These are phyloP conservation scores for Cherax quadricarinatus DNA, from an alignment of 1,140 invertebrate species.

Conservation along the genomic window DNA sequence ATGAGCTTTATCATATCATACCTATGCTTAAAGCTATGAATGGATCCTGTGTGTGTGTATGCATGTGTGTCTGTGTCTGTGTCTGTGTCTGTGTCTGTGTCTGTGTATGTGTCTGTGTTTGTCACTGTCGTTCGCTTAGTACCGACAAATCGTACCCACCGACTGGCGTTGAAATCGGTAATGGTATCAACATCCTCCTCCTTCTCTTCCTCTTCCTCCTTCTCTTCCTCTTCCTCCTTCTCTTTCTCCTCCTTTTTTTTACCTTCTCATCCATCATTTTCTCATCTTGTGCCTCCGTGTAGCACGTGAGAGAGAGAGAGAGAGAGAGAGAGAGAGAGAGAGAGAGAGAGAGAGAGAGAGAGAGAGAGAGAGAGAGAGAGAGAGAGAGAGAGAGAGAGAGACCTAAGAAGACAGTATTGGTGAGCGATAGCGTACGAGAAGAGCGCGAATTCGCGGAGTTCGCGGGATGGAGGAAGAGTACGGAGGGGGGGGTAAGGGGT, in stretches of 20 bases:
- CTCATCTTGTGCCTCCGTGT: not conserved
- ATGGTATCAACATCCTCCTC: not conserved
- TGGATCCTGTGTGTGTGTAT: too few species aligned
- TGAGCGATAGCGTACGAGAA: not conserved
- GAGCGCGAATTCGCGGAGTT: not conserved
- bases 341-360: not conserved
- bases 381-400: not conserved
- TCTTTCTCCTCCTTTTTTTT: not conserved
- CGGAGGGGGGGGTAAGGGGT: not conserved
- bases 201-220: not conserved
- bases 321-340: not conserved
- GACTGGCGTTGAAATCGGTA: too few species aligned
- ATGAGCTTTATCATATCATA: too few species aligned
- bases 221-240: not conserved
- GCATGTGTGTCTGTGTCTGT: too few species aligned
- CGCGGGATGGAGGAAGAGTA: not conserved
- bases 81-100: too few species aligned
- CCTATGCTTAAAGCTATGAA: too few species aligned
- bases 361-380: not conserved
- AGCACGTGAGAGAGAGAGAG: not conserved
- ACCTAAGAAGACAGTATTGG: too few species aligned
- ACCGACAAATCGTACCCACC: too few species aligned
- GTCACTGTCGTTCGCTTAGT: too few species aligned
- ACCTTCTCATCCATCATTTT: not conserved
- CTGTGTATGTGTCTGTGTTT: too few species aligned